Evolutionary conservation across 2,113 vertebrate genomes (phyloP), one percentile per base, ranked within the genome.

Genomic region (Calidris pugnax): DNA sequence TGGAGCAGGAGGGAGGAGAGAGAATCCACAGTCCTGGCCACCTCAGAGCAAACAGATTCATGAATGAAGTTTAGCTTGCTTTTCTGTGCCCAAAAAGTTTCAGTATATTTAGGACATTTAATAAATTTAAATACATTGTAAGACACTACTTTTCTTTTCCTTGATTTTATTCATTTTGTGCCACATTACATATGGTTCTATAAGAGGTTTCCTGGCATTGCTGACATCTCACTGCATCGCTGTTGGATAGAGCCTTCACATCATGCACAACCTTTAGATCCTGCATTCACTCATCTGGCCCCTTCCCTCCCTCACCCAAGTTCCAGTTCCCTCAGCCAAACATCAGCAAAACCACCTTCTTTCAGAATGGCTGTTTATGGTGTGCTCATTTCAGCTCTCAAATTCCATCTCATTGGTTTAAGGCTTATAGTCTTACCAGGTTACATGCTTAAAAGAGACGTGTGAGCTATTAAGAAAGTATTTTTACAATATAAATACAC

Each of bases 221-320:
- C 32, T 94, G 77, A 24, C 32, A 17, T 22, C 16, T 26, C 18
- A 9, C 67, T 18, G 43, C 19, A 22, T 22, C 37, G 63, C 23
- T 50, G 9, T 14, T 21, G 63, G 41, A 66, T 11, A 16, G 26
- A 66, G 59, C 45, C 68, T 28, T 51, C 13, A 2, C 18, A 6
- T 10, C 9, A 30, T 1, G 14, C 15, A 13, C 39, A 5, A 2
- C 32, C n/a, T 35, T 35, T 2, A 37, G 16, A 20, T 9, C 22
- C 64, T 32, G 24, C 43, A 9, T 1, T 33, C 43, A 3, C 2
- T 13, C 11, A 26, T 3, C 41, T 28, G 33, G 33, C 57, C 88
- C 21, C 45, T 62, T 45, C 48, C 20, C 9, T 60, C 26, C 69
- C 66, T 21, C 12, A 0, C 7, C 12, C 12, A 27, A 19, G 7